Conservation (phyloP, 2,797 vertebrate genomes). For the Melanogrammus aeglefinus region DNA sequence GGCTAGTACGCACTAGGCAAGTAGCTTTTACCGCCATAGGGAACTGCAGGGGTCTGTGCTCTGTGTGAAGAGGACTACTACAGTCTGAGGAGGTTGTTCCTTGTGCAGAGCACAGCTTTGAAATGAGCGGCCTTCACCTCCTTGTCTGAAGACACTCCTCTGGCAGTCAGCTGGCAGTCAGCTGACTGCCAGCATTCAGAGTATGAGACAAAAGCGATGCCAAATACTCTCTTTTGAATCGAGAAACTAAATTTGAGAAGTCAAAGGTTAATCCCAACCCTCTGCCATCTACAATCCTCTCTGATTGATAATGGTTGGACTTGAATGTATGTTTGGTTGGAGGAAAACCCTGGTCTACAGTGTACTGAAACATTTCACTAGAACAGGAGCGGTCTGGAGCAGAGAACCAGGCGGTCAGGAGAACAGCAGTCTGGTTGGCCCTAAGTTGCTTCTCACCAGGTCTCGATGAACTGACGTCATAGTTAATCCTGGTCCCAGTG, state of each 20-base stretch:
- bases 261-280: neutral
- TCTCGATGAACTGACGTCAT: neutral
- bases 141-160: neutral
- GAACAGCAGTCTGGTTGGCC: neutral
- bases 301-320: neutral
- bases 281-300: neutral
- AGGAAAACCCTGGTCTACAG: neutral
- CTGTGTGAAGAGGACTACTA: neutral
- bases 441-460: neutral
- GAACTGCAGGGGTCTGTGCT: neutral
- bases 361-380: neutral
- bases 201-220: neutral
- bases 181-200: neutral
- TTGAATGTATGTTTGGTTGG: neutral
- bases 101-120: neutral
- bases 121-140: neutral
- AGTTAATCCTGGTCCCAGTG: neutral
- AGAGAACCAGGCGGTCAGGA: neutral
- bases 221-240: neutral
- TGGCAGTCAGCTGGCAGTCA: neutral
- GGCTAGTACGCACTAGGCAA: neutral
- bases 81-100: neutral
- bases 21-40: neutral
- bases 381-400: neutral
- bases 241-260: neutral